A percentile compares a stretch with the other conserved stretches of the same genome.
Conservation (phyloP, 2,888 invertebrate genomes). For the Drepana falcataria region DNA sequence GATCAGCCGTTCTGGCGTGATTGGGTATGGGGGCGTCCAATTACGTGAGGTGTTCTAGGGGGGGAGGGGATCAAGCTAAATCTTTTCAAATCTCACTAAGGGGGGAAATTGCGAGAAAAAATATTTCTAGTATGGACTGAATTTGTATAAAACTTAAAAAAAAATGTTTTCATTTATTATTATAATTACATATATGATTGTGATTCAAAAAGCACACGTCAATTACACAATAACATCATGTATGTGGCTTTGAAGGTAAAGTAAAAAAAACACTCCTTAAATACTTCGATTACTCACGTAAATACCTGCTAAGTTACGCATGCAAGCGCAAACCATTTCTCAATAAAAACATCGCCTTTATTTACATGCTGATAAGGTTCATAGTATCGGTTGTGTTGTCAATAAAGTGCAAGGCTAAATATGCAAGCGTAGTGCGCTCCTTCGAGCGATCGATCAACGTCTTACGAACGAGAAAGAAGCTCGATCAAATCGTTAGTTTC, state of each 20-base stretch:
- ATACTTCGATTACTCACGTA: not conserved
- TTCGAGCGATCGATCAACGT: constrained; percentile 41
- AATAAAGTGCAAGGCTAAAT: constrained; percentile 7
- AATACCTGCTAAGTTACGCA: not conserved
- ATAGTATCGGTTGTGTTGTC: not conserved
- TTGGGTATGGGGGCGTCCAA: too few relatives aligned
- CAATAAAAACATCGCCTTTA: not conserved
- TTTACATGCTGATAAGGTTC: not conserved
- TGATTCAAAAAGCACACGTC: not conserved
- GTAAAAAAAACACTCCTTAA: not conserved
- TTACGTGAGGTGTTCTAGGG: too few relatives aligned
- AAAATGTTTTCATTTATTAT: too few relatives aligned
- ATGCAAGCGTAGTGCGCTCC: constrained; percentile 22
- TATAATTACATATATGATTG: too few relatives aligned
- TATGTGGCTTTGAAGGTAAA: not conserved
- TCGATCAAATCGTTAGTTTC: constrained; percentile 39
- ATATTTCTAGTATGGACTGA: too few relatives aligned
- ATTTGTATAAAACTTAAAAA: too few relatives aligned
- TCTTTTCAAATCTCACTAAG: too few relatives aligned
- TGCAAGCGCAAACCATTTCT: not conserved
- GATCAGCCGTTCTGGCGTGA: too few relatives aligned
- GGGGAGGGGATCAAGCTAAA: too few relatives aligned
- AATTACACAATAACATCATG: not conserved
- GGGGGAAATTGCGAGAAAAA: too few relatives aligned
- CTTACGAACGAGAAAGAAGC: constrained; percentile 27